These are phyloP conservation scores for Halcyon leucocephala DNA, from an alignment of 2,797 vertebrate genomes.

Conservation along the genomic window DNA sequence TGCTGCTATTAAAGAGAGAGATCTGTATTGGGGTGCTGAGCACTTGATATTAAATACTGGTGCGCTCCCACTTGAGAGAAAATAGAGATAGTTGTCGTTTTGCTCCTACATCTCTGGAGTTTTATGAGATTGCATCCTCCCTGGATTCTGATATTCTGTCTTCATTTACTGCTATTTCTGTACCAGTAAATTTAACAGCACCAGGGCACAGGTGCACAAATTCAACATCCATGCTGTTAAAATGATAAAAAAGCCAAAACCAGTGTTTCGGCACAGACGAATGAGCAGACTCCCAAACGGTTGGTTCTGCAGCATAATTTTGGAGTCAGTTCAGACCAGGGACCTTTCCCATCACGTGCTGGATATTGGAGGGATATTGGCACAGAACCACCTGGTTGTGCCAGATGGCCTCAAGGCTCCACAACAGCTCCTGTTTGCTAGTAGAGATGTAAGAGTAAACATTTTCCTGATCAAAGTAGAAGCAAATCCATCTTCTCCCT, in stretches of 20 bases:
- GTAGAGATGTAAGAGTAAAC: neutral
- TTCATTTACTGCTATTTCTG: neutral
- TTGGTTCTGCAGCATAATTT: neutral
- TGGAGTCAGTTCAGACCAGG: neutral
- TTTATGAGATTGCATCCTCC: neutral
- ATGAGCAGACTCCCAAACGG: neutral
- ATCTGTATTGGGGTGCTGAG: neutral
- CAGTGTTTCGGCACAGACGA: neutral
- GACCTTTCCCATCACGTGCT: neutral
- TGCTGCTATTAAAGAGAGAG: neutral
- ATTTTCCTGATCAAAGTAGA: neutral
- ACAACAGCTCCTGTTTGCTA: neutral
- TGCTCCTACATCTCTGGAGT: neutral
- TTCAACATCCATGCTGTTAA: neutral
- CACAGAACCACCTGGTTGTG: neutral
- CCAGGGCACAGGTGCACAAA: neutral
- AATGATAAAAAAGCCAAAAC: neutral
- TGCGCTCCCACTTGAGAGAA: neutral
- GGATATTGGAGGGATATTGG: neutral
- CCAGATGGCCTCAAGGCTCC: neutral
- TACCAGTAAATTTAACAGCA: neutral
- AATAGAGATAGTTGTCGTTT: neutral
- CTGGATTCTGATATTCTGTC: neutral
- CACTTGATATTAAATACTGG: neutral
- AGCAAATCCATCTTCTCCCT: neutral